A percentile compares a stretch with the other conserved stretches of the same genome.
Conservation (phyloP, 2,888 invertebrate genomes). For the Empis livida region DNA sequence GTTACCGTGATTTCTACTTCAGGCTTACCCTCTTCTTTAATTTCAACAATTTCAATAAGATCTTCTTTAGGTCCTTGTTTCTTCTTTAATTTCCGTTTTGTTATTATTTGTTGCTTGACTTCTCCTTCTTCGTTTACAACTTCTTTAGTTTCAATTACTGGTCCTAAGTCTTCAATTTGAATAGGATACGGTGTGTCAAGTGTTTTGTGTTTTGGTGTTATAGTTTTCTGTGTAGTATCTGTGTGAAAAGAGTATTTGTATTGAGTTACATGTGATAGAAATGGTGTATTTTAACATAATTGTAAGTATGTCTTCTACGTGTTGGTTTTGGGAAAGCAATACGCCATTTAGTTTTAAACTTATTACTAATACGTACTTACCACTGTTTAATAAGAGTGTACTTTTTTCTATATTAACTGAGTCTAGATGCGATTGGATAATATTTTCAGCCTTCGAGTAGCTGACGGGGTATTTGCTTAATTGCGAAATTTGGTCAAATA, state of each 20-base stretch:
- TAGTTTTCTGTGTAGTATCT: slow-evolving; percentile 27
- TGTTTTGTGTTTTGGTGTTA: slow-evolving; percentile 33
- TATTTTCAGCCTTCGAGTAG: slow-evolving; percentile 7
- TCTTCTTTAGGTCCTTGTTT: no score
- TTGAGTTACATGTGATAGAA: slow-evolving; percentile 23
- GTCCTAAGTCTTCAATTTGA: no score
- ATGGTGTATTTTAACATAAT: not conserved
- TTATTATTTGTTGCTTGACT: slow-evolving; percentile 21
- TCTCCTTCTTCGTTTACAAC: slow-evolving; percentile 9
- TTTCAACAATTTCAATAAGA: no score
- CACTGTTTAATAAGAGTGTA: slow-evolving; percentile 13
- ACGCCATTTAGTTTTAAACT: slow-evolving; percentile 25
- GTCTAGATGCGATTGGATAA: slow-evolving; percentile 4
- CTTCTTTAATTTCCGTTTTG: slow-evolving; percentile 24
- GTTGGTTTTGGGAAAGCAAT: slow-evolving; percentile 23
- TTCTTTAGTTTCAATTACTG: no score
- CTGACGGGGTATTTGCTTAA: slow-evolving; percentile 4
- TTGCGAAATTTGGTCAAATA: slow-evolving; percentile 6
- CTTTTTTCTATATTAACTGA: slow-evolving; percentile 9
- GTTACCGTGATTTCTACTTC: no score
- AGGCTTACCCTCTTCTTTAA: no score
- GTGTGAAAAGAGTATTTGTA: slow-evolving; percentile 22
- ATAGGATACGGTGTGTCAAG: slow-evolving; percentile 25
- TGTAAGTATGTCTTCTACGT: slow-evolving; percentile 13
- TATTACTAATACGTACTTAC: slow-evolving; percentile 21